A percentile compares a stretch with the other conserved stretches of the same genome.
These are phyloP conservation scores for Formica selysi DNA, from an alignment of 1,140 invertebrate genomes.

Conservation along the genomic window DNA sequence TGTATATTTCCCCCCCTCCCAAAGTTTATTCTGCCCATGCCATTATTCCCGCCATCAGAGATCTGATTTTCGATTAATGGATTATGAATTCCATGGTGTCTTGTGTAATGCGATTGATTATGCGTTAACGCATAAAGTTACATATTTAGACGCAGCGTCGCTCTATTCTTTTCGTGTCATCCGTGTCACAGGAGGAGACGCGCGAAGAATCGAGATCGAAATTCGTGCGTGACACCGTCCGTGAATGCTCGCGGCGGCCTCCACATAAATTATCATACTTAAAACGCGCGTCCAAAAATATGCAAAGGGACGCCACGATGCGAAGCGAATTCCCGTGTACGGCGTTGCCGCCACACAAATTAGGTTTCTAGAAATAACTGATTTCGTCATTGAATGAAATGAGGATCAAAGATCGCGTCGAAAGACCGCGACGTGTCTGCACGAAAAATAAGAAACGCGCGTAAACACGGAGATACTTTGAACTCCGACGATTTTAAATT, in stretches of 20 bases:
- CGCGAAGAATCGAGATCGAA: slow-evolving; percentile 44
- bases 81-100: slow-evolving; percentile 37
- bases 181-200: slow-evolving; percentile 44
- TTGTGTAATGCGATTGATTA: slow-evolving; percentile 67
- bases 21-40: background rate
- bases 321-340: slow-evolving; percentile 58
- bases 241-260: slow-evolving; percentile 43
- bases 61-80: slow-evolving; percentile 44
- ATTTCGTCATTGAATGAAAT: slow-evolving; percentile 41
- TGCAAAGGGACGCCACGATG: slow-evolving; percentile 28
- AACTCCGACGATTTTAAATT: background rate
- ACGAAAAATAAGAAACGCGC: background rate
- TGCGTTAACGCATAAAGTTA: slow-evolving; percentile 43
- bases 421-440: background rate
- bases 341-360: slow-evolving; percentile 35
- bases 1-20: background rate
- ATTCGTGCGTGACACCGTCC: slow-evolving; percentile 54
- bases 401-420: slow-evolving; percentile 9
- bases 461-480: background rate
- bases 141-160: slow-evolving; percentile 56
- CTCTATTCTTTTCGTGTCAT: slow-evolving; percentile 51
- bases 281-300: slow-evolving; percentile 40
- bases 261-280: slow-evolving; percentile 75
- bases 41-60: background rate
- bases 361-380: slow-evolving; percentile 56